Percentiles rank a stretch among this genome's conserved stretches.
Evolutionary conservation across 1,140 invertebrate species (phyloP).

Genomic region (Aradophagus sp.): DNA sequence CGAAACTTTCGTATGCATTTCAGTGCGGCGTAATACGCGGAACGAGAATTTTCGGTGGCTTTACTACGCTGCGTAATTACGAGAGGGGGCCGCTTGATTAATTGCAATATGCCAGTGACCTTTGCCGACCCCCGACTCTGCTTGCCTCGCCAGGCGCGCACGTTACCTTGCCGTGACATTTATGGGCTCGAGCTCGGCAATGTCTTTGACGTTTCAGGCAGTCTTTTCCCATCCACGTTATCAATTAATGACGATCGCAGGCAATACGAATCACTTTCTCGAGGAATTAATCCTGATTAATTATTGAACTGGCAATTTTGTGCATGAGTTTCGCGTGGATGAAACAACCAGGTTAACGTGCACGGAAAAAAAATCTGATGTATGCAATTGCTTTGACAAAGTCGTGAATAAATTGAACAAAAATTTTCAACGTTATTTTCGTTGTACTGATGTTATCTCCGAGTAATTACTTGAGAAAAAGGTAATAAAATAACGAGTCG

Average conservation of each 20-base stretch:
- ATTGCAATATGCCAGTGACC: slow-evolving; percentile 7
- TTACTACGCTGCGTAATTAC: slow-evolving; percentile 1
- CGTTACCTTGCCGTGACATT: slow-evolving; percentile 3
- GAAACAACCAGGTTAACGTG: no score
- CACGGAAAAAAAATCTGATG: no score
- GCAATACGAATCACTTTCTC: no score
- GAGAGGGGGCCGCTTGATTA: background rate
- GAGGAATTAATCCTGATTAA: no score
- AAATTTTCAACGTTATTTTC: no score
- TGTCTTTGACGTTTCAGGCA: background rate
- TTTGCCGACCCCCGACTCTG: slow-evolving; percentile 5
- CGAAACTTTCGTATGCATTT: slow-evolving; percentile 4
- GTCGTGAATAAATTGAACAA: no score
- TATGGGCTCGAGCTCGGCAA: background rate
- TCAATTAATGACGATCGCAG: slow-evolving; percentile 1
- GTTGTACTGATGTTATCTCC: no score
- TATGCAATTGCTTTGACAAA: no score
- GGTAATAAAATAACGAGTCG: no score
- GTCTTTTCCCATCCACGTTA: background rate
- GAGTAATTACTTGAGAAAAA: no score
- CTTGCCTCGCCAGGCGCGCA: slow-evolving; percentile 1
- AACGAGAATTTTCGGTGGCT: background rate
- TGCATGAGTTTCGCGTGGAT: no score
- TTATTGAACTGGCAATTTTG: no score
- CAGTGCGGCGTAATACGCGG: background rate